Percentiles rank a stretch among this genome's conserved stretches.
phyloP scores from a whole-genome alignment of 2,888 invertebrate genomes.

The Limnephilus lunatus region DNA sequence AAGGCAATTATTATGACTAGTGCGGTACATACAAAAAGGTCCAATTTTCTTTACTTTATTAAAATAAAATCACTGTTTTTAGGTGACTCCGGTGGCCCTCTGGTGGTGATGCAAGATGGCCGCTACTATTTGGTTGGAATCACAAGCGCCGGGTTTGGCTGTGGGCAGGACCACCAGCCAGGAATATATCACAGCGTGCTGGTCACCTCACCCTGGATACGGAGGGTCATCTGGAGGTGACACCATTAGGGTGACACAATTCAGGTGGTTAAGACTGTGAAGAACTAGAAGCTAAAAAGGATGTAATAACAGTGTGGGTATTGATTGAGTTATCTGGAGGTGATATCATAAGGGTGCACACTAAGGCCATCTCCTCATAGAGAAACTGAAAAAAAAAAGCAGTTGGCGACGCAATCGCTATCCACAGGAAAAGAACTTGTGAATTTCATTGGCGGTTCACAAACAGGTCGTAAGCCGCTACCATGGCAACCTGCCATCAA shows the following conservation, averaged over 20 bases:
- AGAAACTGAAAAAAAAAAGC: too few species aligned
- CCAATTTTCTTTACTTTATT: neutral
- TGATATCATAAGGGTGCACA: too few species aligned
- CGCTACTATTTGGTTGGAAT: slow-evolving; percentile 88
- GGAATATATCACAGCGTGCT: slow-evolving; percentile 91
- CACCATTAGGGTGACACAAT: neutral
- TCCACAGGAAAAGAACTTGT: too few species aligned
- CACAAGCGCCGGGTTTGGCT: slow-evolving; percentile 91
- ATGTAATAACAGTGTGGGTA: neutral
- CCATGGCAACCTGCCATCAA: too few species aligned
- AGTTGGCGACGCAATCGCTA: too few species aligned
- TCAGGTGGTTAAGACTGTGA: neutral
- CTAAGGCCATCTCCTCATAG: too few species aligned
- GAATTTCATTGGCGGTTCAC: too few species aligned
- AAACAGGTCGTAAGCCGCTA: too few species aligned
- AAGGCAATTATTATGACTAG: too few species aligned
- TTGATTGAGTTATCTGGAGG: neutral
- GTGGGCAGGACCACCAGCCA: slow-evolving; percentile 90
- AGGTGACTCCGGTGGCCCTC: slow-evolving; percentile 90
- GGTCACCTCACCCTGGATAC: slow-evolving; percentile 84
- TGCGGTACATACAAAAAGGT: too few species aligned
- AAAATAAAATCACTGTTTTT: slow-evolving; percentile 60
- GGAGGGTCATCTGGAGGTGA: slow-evolving; percentile 73
- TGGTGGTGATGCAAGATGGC: slow-evolving; percentile 82
- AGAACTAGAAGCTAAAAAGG: neutral